Evolutionary conservation across 2,888 invertebrate genomes (phyloP).

Genomic region (Nomada hirtipes): DNA sequence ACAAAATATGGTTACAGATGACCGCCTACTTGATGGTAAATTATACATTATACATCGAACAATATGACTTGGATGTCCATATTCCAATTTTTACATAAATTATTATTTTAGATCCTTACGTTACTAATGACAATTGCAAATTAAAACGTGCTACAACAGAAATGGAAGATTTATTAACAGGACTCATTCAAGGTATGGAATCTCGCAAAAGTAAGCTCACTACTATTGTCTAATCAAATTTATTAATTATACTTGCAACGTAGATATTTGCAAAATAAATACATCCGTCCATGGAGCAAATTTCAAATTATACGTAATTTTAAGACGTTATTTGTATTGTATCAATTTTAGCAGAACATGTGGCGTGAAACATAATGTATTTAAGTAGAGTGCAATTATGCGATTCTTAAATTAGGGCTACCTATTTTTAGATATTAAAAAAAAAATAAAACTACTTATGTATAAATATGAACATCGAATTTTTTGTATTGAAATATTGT

Average conservation of each 20-base stretch:
- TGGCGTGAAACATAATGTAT: conserved; percentile 11
- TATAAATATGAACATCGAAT: too few species aligned
- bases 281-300: conserved; percentile 46
- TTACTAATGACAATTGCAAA: conserved; percentile 87
- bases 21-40: conserved; percentile 88
- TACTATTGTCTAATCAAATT: conserved; percentile 75
- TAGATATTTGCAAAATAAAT: conserved; percentile 43
- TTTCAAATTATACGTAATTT: conserved; percentile 15
- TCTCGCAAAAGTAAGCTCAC: conserved; percentile 81
- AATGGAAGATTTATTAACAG: conserved; percentile 89
- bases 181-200: conserved; percentile 89
- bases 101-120: conserved; percentile 78
- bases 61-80: conserved; percentile 5
- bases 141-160: conserved; percentile 89
- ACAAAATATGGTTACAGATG: conserved; percentile 90
- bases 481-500: too few species aligned
- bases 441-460: background rate
- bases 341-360: conserved; percentile 10
- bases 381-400: conserved; percentile 38
- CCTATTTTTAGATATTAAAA: conserved; percentile 13
- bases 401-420: conserved; percentile 8
- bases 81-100: conserved; percentile 46
- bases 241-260: conserved; percentile 20
- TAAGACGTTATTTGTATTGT: background rate
- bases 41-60: conserved; percentile 8